Evolutionary conservation across 2,888 invertebrate genomes (phyloP).

Genomic region (Stenolophus ochropezus): DNA sequence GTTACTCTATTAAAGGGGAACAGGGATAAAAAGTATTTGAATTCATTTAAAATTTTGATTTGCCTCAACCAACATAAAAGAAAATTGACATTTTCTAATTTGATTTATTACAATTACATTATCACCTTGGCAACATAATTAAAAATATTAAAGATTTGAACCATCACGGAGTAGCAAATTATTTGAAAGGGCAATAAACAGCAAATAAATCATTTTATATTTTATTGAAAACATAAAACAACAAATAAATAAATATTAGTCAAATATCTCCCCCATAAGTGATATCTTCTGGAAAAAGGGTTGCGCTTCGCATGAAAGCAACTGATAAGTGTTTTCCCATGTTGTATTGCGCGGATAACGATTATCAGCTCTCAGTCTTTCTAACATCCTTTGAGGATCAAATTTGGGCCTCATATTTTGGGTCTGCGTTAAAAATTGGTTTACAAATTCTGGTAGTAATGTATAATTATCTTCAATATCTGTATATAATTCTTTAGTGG

Average conservation of each 20-base stretch:
- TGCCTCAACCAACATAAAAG: neutral
- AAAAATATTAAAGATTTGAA: neutral
- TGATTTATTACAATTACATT: too few species aligned
- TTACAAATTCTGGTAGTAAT: slow-evolving; percentile 60
- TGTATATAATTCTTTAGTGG: slow-evolving; percentile 39
- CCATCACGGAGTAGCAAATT: neutral
- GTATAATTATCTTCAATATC: slow-evolving; percentile 53
- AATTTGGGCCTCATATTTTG: slow-evolving; percentile 72
- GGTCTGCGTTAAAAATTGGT: slow-evolving; percentile 59
- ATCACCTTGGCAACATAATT: neutral
- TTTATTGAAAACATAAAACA: slow-evolving; percentile 35
- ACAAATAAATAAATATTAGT: slow-evolving; percentile 61
- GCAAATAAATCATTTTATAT: neutral
- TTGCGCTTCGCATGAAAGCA: slow-evolving; percentile 87
- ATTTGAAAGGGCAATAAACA: neutral
- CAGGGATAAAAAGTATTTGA: neutral
- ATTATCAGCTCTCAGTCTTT: slow-evolving; percentile 79
- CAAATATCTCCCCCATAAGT: slow-evolving; percentile 86
- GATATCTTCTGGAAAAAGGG: slow-evolving; percentile 87
- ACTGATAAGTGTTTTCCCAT: slow-evolving; percentile 78
- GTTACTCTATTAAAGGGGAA: neutral
- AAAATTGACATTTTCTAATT: neutral
- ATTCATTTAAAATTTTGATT: slow-evolving; percentile 18
- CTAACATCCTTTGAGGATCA: slow-evolving; percentile 83
- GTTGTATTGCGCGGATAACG: slow-evolving; percentile 78